Percentiles rank a stretch among this genome's conserved stretches.
Conservation (phyloP, 2,797 vertebrate species). For the Silurus lanzhouensis region DNA sequence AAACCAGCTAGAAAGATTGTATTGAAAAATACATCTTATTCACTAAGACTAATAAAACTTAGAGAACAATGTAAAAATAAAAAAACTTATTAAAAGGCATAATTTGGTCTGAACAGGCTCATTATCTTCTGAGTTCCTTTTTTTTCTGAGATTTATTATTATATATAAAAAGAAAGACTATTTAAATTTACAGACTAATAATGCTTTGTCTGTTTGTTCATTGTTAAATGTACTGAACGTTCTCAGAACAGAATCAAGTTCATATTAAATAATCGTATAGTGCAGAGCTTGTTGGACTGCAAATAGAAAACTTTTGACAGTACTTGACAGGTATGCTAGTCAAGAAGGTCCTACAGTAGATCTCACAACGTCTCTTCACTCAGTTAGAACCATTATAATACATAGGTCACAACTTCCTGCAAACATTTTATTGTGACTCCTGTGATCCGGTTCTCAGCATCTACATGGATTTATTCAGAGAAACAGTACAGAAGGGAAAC, state of each 20-base stretch:
- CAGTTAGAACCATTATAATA: background rate
- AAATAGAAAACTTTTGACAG: background rate
- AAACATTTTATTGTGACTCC: background rate
- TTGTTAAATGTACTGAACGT: background rate
- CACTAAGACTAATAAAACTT: too few relatives aligned
- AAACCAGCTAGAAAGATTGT: background rate
- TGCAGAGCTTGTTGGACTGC: background rate
- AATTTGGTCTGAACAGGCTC: background rate
- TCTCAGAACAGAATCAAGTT: background rate
- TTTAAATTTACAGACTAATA: background rate
- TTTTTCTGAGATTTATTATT: background rate
- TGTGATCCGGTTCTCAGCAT: background rate
- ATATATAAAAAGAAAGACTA: background rate
- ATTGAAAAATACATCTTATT: too few relatives aligned
- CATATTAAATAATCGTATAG: background rate
- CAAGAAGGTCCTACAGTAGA: background rate
- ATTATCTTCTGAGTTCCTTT: background rate
- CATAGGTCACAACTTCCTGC: background rate
- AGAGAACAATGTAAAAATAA: too few relatives aligned
- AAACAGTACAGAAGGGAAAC: conserved; percentile 1
- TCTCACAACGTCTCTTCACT: background rate
- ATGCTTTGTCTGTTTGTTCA: background rate
- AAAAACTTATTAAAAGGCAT: too few relatives aligned
- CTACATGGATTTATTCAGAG: conserved; percentile 7
- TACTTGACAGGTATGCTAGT: background rate